Percentiles rank a stretch among this genome's conserved stretches.
Evolutionary conservation across 2,797 vertebrate species (phyloP).

Genomic region (Macroramphosus scolopax): DNA sequence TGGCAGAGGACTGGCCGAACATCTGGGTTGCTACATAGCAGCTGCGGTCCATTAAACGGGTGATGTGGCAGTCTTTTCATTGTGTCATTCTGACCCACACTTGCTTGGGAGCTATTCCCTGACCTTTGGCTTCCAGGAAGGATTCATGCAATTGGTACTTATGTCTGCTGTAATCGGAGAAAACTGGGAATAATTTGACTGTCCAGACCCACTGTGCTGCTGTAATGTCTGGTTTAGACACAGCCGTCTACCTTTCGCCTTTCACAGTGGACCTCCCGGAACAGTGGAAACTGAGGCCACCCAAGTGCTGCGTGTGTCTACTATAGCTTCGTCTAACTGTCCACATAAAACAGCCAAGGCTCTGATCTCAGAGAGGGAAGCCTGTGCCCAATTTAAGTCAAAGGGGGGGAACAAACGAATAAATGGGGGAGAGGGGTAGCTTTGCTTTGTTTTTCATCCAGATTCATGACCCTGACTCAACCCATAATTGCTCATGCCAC

Average conservation of each 20-base stretch:
- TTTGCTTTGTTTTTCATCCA: too few relatives aligned
- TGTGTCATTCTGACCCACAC: constrained; percentile 48
- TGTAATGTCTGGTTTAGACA: constrained; percentile 68
- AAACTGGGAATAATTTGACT: constrained; percentile 65
- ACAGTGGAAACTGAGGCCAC: constrained; percentile 67
- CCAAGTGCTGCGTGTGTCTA: constrained; percentile 55
- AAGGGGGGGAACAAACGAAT: constrained; percentile 43
- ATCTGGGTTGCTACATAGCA: constrained; percentile 43
- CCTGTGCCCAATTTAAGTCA: constrained; percentile 66
- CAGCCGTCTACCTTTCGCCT: constrained; percentile 56
- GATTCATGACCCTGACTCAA: constrained; percentile 61
- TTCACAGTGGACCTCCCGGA: constrained; percentile 65
- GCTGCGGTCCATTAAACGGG: constrained; percentile 43
- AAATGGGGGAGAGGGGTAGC: too few relatives aligned
- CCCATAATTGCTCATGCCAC: constrained; percentile 24
- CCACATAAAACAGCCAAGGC: constrained; percentile 43
- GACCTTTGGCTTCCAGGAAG: constrained; percentile 58
- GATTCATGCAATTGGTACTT: constrained; percentile 49
- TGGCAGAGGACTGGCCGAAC: constrained; percentile 20
- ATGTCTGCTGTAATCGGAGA: constrained; percentile 49
- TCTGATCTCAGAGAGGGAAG: constrained; percentile 58
- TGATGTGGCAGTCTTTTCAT: constrained; percentile 60
- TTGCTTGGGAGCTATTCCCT: constrained; percentile 52
- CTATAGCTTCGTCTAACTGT: constrained; percentile 41
- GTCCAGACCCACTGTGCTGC: constrained; percentile 60